Percentiles rank a stretch among this genome's conserved stretches.
These are phyloP conservation scores for Glaucomys volans DNA, from an alignment of 2,113 vertebrate genomes.

Conservation along the genomic window DNA sequence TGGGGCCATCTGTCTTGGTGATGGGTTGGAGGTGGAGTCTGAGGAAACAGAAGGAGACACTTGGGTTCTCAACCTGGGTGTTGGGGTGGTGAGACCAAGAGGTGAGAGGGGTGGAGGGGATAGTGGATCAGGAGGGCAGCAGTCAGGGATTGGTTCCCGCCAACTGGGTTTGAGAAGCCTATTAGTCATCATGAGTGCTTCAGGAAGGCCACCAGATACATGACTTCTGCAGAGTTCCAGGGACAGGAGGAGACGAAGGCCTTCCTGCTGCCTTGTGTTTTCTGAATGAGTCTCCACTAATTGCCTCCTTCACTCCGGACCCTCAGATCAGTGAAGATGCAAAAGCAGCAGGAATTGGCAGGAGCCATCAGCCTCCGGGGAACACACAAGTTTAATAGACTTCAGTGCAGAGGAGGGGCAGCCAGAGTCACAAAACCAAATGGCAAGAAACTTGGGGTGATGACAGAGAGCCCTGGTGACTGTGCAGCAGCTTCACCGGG, in stretches of 20 bases:
- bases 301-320: too few species aligned
- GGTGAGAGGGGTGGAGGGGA: background rate
- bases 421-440: too few species aligned
- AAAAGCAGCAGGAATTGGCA: background rate
- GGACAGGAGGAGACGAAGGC: accelerated
- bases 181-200: accelerated
- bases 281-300: background rate
- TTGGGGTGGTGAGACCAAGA: accelerated
- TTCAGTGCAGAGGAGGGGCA: background rate
- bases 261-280: background rate
- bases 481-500: accelerated
- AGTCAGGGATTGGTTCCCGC: background rate
- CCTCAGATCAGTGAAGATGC: background rate
- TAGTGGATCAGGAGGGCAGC: accelerated
- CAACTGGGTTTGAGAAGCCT: background rate
- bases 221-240: accelerated
- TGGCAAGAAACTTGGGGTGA: background rate
- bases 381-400: background rate
- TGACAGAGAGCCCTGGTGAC: background rate
- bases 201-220: background rate
- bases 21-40: background rate
- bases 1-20: too few species aligned
- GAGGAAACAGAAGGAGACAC: background rate
- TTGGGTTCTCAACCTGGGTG: background rate
- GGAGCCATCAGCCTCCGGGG: background rate